Evolutionary conservation across 2,797 vertebrate genomes (phyloP).

Genomic region (Ambastaia sidthimunki): DNA sequence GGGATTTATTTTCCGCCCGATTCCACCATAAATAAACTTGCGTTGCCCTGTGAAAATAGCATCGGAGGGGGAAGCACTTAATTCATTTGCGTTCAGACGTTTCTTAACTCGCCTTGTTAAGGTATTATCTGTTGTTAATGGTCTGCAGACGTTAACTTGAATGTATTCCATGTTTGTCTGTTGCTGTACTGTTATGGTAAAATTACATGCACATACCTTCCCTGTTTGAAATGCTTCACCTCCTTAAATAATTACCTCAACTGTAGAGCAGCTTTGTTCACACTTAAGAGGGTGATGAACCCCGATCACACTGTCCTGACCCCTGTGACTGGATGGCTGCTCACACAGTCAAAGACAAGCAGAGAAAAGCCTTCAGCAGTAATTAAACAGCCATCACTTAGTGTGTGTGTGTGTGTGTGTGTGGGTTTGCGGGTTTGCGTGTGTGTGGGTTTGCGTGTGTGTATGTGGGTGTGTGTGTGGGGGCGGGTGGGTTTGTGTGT

Average conservation of each 20-base stretch:
- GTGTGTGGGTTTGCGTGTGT: too few relatives aligned
- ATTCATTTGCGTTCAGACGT: conserved; percentile 85
- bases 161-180: conserved; percentile 71
- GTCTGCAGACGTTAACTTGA: conserved; percentile 82
- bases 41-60: conserved; percentile 77
- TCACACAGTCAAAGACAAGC: conserved; percentile 42
- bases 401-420: neutral
- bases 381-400: conserved; percentile 41
- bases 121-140: conserved; percentile 85
- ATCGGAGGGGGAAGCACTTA: conserved; percentile 78
- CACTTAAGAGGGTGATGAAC: conserved; percentile 49
- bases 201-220: conserved; percentile 66
- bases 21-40: conserved; percentile 87
- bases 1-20: conserved; percentile 83
- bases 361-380: conserved; percentile 39
- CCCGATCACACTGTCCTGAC: conserved; percentile 47
- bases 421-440: too few relatives aligned
- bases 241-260: conserved; percentile 47
- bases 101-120: conserved; percentile 85
- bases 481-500: too few relatives aligned
- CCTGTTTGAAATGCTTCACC: conserved; percentile 43
- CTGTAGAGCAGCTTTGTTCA: conserved; percentile 44
- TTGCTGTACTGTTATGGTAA: conserved; percentile 71
- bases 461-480: too few relatives aligned
- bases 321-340: conserved; percentile 43